These are phyloP conservation scores for Corydoras sp. DNA, from an alignment of 2,113 vertebrate genomes.

Conservation along the genomic window DNA sequence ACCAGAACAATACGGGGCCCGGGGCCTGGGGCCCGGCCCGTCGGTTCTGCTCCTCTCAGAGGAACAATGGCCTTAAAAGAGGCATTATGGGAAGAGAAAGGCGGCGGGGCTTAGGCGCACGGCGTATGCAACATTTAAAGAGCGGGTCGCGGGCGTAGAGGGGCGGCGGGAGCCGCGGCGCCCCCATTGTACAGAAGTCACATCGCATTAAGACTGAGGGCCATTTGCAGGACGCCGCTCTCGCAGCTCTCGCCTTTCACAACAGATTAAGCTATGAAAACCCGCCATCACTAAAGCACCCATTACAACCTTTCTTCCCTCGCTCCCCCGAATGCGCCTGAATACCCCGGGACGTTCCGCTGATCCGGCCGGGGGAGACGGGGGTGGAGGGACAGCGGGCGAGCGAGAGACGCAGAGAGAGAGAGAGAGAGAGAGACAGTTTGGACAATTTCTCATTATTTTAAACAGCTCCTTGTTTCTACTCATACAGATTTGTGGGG, in stretches of 20 bases:
- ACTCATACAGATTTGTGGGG: too few species aligned
- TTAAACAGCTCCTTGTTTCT: too few species aligned
- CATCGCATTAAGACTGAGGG: slow-evolving; percentile 99
- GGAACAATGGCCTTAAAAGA: slow-evolving; percentile 65
- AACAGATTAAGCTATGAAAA: slow-evolving; percentile 99
- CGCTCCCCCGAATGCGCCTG: slow-evolving; percentile 54
- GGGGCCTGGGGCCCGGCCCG: slow-evolving; percentile 49
- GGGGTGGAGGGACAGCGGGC: slow-evolving; percentile 24
- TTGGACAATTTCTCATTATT: too few species aligned
- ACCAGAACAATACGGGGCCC: slow-evolving; percentile 49
- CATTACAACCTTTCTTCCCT: slow-evolving; percentile 78
- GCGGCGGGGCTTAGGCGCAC: slow-evolving; percentile 71
- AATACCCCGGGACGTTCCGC: slow-evolving; percentile 52
- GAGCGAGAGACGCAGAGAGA: slow-evolving; percentile 19
- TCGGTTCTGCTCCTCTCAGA: slow-evolving; percentile 58
- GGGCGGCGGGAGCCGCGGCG: slow-evolving; percentile 74
- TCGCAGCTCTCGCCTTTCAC: slow-evolving; percentile 94
- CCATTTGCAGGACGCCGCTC: slow-evolving; percentile 86
- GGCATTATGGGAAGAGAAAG: slow-evolving; percentile 62
- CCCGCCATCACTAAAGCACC: slow-evolving; percentile 95
- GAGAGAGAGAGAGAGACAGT: too few species aligned
- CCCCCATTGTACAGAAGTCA: slow-evolving; percentile 98
- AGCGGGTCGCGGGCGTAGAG: slow-evolving; percentile 68
- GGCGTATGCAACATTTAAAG: slow-evolving; percentile 78
- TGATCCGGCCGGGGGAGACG: slow-evolving; percentile 41